Evolutionary conservation across 2,797 vertebrate genomes (phyloP), one percentile per base, ranked within the genome.

Genomic region (Limosa lapponica): DNA sequence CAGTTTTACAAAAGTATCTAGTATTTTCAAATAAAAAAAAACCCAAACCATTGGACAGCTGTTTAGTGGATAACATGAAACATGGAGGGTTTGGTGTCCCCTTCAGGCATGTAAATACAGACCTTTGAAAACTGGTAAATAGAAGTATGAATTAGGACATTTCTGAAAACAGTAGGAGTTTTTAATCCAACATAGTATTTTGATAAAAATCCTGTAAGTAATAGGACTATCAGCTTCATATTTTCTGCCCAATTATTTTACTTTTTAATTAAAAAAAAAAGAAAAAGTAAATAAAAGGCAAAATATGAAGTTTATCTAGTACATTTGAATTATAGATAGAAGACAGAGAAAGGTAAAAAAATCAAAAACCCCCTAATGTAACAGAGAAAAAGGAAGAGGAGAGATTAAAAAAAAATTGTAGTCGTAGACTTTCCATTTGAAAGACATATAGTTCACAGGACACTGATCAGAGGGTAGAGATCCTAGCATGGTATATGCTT

Each of bases 61-160:
- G 2, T 75, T 75, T 36, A 16, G 4, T 27, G 11, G 32, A 30
- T 75, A 36, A 39, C 20, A 48, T 23, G 28, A 69, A 88, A 72
- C 0, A 0, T 14, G 11, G 9, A 54, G 4, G 28, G 3, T 19
- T 11, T 48, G 11, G 4, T 59, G 41, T 75, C 4, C 4, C 4
- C 18, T 67, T 51, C 25, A 61, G 49, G 12, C 7, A 70, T 5
- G 4, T 22, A 22, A 16, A 14, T 80, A 2, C 20, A 80, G 20
- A n/a, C 30, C 8, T 69, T 48, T 55, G 16, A 67, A 83, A 72
- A 46, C 1, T 14, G 4, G 6, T 58, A 41, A 82, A 54, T 16
- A 71, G 5, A 65, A 66, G 49, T 39, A 65, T 44, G 46, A 32
- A 64, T 43, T 46, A 59, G 54, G 15, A 10, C 2, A 73, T 30